Conservation (phyloP, 2,797 vertebrate species). For the Sciaenops ocellatus region DNA sequence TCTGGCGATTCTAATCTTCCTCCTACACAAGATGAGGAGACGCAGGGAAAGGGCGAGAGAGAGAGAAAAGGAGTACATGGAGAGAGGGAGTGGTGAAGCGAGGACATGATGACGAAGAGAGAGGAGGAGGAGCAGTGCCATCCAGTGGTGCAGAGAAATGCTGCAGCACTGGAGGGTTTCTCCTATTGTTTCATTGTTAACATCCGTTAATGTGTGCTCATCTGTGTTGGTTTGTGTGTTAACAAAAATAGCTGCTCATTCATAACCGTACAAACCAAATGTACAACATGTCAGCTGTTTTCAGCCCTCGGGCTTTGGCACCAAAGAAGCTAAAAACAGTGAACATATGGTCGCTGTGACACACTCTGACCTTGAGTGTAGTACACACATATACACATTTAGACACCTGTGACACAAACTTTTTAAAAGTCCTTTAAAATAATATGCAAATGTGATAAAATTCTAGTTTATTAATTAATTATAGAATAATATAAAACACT, state of each 20-base stretch:
- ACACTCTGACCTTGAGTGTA: constrained; percentile 40
- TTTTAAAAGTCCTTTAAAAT: neutral
- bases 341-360: constrained; percentile 34
- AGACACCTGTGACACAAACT: constrained; percentile 9
- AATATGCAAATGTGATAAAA: neutral
- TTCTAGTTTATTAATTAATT: neutral
- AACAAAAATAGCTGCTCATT: constrained; percentile 1
- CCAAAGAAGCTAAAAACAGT: constrained; percentile 4
- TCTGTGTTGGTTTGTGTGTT: constrained; percentile 8
- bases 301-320: constrained; percentile 11
- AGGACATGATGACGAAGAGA: neutral
- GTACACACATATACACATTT: constrained; percentile 10
- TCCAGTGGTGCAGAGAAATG: constrained; percentile 59
- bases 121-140: constrained; percentile 74
- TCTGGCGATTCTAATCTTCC: constrained; percentile 73
- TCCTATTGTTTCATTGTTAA: constrained; percentile 6
- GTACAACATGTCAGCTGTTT: neutral
- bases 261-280: neutral
- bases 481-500: neutral
- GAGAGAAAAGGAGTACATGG: constrained; percentile 8
- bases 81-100: constrained; percentile 1
- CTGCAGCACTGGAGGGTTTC: constrained; percentile 3
- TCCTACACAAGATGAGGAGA: constrained; percentile 63
- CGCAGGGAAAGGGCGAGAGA: constrained; percentile 45
- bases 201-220: constrained; percentile 6